phyloP scores from a whole-genome alignment of 2,888 invertebrate species.

The Polymixis lichenea region DNA sequence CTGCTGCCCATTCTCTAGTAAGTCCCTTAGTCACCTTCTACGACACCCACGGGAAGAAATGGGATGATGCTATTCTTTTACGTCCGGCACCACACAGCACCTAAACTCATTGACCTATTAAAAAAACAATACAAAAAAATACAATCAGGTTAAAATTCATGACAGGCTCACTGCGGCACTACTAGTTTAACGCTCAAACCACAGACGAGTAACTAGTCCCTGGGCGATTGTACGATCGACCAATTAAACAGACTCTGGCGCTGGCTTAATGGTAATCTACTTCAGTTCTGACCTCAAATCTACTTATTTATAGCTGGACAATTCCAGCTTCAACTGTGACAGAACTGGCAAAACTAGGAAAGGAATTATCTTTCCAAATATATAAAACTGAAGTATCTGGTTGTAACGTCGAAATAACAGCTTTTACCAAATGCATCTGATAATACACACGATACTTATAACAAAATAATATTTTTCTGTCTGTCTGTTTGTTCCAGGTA shows the following conservation, averaged over 20 bases:
- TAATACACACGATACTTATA: no score
- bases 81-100: no score
- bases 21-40: no score
- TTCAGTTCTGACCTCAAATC: constrained; percentile 39
- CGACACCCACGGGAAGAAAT: no score
- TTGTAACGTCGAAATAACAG: no score
- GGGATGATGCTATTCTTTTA: no score
- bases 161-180: neutral
- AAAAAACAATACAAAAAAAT: neutral
- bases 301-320: constrained; percentile 6
- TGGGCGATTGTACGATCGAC: constrained; percentile 16
- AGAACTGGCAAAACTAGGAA: neutral
- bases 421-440: no score
- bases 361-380: neutral
- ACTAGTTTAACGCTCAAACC: constrained; percentile 23
- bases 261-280: constrained; percentile 28
- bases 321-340: constrained; percentile 1
- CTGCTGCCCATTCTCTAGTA: no score
- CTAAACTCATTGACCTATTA: no score
- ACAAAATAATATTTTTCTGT: no score
- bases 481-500: no score
- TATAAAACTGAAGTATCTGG: no score
- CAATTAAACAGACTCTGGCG: constrained; percentile 40
- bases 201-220: constrained; percentile 48
- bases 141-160: neutral